These are phyloP conservation scores for Cuculus canorus DNA, from an alignment of 2,797 vertebrate genomes.

Conservation along the genomic window DNA sequence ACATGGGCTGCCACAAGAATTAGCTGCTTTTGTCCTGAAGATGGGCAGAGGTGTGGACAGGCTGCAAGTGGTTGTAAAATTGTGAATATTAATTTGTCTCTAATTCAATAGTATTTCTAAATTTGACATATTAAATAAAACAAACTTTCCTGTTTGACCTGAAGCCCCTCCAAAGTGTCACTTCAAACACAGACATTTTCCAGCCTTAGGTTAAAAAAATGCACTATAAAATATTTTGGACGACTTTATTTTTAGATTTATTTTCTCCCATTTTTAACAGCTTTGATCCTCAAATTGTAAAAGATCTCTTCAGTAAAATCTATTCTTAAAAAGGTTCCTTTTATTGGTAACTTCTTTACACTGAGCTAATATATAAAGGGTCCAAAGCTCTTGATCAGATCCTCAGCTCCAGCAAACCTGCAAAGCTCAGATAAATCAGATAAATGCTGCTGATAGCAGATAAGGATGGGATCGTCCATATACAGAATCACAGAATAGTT, in stretches of 20 bases:
- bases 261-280: neutral
- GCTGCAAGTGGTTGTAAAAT: neutral
- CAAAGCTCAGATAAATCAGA: neutral
- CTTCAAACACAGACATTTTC: neutral
- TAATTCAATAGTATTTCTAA: neutral
- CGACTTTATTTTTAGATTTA: neutral
- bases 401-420: neutral
- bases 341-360: neutral
- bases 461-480: neutral
- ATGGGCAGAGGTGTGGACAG: neutral
- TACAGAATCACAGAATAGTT: neutral
- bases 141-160: neutral
- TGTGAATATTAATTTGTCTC: neutral
- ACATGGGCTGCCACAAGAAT: fast-evolving
- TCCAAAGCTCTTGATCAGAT: neutral
- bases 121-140: neutral
- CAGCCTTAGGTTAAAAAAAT: neutral
- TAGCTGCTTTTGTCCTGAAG: neutral
- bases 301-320: neutral
- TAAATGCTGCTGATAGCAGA: neutral
- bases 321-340: neutral
- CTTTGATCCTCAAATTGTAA: neutral
- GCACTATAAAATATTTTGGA: neutral
- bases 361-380: neutral
- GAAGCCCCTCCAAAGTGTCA: neutral